phyloP scores from a whole-genome alignment of 2,113 vertebrate genomes.

The Microtus ochrogaster region DNA sequence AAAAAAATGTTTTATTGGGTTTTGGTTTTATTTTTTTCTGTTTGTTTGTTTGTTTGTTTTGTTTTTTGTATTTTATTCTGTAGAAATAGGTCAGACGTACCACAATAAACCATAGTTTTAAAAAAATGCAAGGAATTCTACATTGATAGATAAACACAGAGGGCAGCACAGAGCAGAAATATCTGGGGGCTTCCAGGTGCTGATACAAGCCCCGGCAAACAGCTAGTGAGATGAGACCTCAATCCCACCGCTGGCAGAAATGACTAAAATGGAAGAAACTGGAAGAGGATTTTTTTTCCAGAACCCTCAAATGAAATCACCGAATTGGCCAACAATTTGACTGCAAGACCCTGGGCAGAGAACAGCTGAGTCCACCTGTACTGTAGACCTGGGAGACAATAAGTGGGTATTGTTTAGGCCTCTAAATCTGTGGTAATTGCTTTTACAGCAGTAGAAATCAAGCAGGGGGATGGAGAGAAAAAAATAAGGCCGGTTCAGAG shows the following conservation, averaged over 20 bases:
- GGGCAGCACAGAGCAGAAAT: neutral
- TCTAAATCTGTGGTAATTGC: neutral
- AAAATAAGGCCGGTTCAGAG: neutral
- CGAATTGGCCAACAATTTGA: neutral
- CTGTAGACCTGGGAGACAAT: neutral
- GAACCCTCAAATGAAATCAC: neutral
- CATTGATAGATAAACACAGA: too few species aligned
- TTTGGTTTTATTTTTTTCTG: neutral
- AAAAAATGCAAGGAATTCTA: too few species aligned
- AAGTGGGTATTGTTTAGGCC: neutral
- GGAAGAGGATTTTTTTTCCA: neutral
- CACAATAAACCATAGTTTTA: neutral
- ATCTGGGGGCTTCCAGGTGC: neutral
- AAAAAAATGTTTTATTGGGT: neutral
- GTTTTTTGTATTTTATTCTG: neutral
- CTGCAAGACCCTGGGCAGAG: neutral
- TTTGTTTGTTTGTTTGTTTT: neutral
- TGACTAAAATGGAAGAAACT: neutral
- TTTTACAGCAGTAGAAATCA: neutral
- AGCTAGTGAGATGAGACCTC: neutral
- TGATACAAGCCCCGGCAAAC: neutral
- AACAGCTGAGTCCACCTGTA: neutral
- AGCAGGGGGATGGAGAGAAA: neutral
- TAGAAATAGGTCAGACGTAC: conserved; percentile 8
- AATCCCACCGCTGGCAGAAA: neutral